Evolutionary conservation across 2,113 vertebrate species (phyloP), one percentile per base, ranked within the genome.

Genomic region (Urocitellus parryii): DNA sequence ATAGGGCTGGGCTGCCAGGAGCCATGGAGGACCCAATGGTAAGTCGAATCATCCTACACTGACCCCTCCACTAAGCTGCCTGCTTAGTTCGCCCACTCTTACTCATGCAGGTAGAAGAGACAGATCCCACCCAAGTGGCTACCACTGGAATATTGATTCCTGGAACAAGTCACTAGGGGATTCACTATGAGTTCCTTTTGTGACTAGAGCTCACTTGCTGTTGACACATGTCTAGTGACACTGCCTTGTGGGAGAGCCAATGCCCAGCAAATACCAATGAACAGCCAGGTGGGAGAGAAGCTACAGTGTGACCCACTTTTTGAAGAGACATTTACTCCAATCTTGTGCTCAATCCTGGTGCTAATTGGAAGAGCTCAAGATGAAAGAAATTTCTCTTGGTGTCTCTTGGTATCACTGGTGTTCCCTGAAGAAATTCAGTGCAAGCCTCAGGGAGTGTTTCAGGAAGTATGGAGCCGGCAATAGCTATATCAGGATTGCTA

Each of bases 321-420:
- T 27, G 25, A 74, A 85, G 56, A 90, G 56, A 29, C 22, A 17
- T 48, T 67, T 25, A 76, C 14, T 88, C 48, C 4, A 37, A 16
- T 42, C 42, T 88, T 63, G 27, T 32, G 20, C 27, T 29, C 25
- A 14, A 7, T 3, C 37, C 45, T 90, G 48, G 51, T 68, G 25
- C 20, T 67, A 34, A 91, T 2, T 81, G 42, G 58, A 80, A 94
- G 65, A 93, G 12, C 85, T 63, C 63, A 51, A 81, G 17, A 76
- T 24, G 58, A 81, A 91, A 94, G 67, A 14, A 7, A 13, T 39
- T 85, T 32, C 51, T 56, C 56, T 16, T 58, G 20, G 34, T 65
- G 45, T 56, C n/a, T 70, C 42, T 48, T 80, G 45, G 9, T 67
- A 25, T 58, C 34, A 48, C 5, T 56, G 8, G 34, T 61, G 58